Conservation (phyloP, 1,140 invertebrate species). For the Bombus confusus region DNA sequence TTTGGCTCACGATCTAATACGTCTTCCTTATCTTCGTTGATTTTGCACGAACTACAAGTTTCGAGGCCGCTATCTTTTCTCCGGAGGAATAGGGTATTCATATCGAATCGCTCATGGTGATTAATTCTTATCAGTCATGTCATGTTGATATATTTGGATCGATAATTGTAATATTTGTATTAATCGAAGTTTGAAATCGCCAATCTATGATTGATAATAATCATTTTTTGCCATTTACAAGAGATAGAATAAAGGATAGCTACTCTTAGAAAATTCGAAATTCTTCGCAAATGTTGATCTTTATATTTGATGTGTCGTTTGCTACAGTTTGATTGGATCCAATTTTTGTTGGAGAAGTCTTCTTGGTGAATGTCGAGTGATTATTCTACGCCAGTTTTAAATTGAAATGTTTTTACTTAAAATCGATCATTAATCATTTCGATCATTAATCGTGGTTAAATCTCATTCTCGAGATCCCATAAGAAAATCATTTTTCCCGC, state of each 20-base stretch:
- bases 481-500: background rate
- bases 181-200: background rate
- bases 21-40: constrained; percentile 18
- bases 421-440: background rate
- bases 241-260: background rate
- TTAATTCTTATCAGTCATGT: background rate
- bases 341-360: background rate
- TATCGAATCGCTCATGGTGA: background rate
- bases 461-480: background rate
- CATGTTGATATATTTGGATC: too few species aligned
- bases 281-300: background rate
- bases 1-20: constrained; percentile 9
- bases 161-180: too few species aligned
- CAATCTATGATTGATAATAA: background rate
- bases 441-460: too few species aligned
- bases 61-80: background rate
- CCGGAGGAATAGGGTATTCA: background rate
- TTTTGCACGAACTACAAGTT: background rate
- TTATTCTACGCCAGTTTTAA: background rate
- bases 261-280: background rate
- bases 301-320: background rate
- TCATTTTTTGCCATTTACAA: background rate
- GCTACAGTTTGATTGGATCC: too few species aligned
- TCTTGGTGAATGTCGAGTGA: background rate
- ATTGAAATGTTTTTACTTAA: too few species aligned